Base-by-base conservation (phyloP, 1,140 invertebrate genomes). In the Orchesella cincta region DNA sequence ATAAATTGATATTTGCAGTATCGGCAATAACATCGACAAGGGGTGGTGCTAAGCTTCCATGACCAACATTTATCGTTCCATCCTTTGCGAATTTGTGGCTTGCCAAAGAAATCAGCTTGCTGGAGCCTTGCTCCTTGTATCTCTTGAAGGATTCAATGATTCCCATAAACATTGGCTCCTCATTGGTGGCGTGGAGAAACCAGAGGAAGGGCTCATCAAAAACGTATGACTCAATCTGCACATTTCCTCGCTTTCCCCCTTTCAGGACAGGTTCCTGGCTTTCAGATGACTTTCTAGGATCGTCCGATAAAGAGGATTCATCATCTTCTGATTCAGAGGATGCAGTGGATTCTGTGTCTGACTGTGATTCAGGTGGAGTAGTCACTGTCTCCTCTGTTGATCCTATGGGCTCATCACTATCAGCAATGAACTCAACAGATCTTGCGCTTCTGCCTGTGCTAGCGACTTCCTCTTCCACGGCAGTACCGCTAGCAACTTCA, bases 131-230 rank as follows among this genome's bases (percentile, higher is more conserved):
- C 51, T 75, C 57, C 46, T 75, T 75, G 73, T 78, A 78, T 12
- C 73, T 26, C 31, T 73, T 73, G 33, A 78, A 71, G 12, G 62
- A 71, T 62, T 78, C 77, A 3, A 78, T 54, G 29, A 78, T 75
- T 5, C 77, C 77, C 77, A 78, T 78, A 57, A 78, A 78, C 77
- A 78, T 78, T 12, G 77, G 77, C 20, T 78, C 77, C 46, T 78
- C 77, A 31, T 75, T 71, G 8, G 74, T 78, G 12, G 77, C 77
- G 54, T 78, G 77, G n/a, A 78, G 46, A 33, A 78, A 78, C 77
- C 77, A 78, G 20, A 78, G 51, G 64, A 78, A 78, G 3, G 77
- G 77, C 39, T 78, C 62, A 26, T 78, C 39, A 23, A 78, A 78
- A 54, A 20, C 39, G n/a, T 75, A 75, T 23, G 39, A 39, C 16